phyloP scores from a whole-genome alignment of 2,113 vertebrate species.

The Aegypius monachus region DNA sequence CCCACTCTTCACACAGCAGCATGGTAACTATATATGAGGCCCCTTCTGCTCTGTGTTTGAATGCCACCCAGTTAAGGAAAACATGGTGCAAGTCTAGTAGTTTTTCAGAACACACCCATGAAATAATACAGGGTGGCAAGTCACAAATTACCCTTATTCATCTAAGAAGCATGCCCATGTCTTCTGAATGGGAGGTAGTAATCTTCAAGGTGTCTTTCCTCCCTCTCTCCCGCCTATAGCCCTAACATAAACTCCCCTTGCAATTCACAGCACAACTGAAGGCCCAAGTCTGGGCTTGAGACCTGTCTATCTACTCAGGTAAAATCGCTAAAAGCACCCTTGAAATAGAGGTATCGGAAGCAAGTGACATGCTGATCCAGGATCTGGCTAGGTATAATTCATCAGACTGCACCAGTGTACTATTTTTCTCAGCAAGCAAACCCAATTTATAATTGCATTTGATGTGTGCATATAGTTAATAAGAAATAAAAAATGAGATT shows the following conservation, averaged over 20 bases:
- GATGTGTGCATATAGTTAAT: background rate
- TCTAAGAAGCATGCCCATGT: background rate
- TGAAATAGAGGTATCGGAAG: background rate
- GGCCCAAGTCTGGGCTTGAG: background rate
- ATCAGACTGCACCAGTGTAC: background rate
- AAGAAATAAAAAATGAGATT: background rate
- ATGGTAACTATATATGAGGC: background rate
- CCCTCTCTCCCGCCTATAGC: background rate
- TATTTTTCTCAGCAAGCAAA: slow-evolving; percentile 3
- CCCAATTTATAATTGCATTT: background rate
- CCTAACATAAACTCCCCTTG: background rate
- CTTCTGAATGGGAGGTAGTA: background rate
- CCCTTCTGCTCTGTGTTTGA: background rate
- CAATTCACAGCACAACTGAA: background rate
- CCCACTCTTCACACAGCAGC: background rate
- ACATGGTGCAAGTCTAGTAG: background rate
- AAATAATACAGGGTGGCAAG: background rate
- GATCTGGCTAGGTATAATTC: background rate
- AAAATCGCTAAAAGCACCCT: background rate
- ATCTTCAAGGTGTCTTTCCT: background rate
- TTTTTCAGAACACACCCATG: background rate
- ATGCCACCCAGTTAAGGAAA: background rate
- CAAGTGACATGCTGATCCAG: background rate
- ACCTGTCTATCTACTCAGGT: background rate
- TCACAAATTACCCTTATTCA: background rate